These are phyloP conservation scores for Coleophora deauratella DNA, from an alignment of 2,888 invertebrate genomes.

Conservation along the genomic window DNA sequence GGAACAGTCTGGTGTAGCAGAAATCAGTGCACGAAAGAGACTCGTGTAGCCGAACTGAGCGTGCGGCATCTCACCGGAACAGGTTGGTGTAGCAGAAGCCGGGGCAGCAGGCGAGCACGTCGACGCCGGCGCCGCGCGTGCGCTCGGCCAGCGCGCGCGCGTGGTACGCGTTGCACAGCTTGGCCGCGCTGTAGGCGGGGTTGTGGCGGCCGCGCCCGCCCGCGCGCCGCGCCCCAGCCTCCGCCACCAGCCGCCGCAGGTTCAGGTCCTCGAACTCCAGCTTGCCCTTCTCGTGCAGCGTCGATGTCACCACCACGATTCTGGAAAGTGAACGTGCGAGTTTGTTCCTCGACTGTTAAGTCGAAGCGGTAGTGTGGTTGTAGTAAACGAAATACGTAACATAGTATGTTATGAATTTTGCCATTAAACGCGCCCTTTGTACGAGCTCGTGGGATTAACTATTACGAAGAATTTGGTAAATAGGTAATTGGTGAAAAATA, in stretches of 20 bases:
- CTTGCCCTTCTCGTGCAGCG: slow-evolving; percentile 79
- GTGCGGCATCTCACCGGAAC: slow-evolving; percentile 77
- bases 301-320: slow-evolving; percentile 82
- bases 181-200: slow-evolving; percentile 83
- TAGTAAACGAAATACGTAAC: too few relatives aligned
- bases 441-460: neutral
- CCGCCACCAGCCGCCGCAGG: slow-evolving; percentile 64
- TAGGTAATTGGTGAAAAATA: too few relatives aligned
- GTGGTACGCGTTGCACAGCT: slow-evolving; percentile 84
- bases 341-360: too few relatives aligned
- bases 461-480: neutral
- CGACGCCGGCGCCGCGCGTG: slow-evolving; percentile 70
- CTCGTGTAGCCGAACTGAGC: too few relatives aligned
- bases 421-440: too few relatives aligned
- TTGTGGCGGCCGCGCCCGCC: slow-evolving; percentile 50
- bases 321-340: too few relatives aligned
- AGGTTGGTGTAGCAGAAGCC: slow-evolving; percentile 87
- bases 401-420: too few relatives aligned
- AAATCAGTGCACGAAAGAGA: too few relatives aligned
- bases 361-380: too few relatives aligned
- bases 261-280: slow-evolving; percentile 81
- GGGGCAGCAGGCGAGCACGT: slow-evolving; percentile 82
- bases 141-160: slow-evolving; percentile 76
- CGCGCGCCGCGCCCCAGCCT: slow-evolving; percentile 29
- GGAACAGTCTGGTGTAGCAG: too few relatives aligned